Evolutionary conservation across 2,797 vertebrate species (phyloP), one percentile per base, ranked within the genome.

Genomic region (Pempheris klunzingeri): DNA sequence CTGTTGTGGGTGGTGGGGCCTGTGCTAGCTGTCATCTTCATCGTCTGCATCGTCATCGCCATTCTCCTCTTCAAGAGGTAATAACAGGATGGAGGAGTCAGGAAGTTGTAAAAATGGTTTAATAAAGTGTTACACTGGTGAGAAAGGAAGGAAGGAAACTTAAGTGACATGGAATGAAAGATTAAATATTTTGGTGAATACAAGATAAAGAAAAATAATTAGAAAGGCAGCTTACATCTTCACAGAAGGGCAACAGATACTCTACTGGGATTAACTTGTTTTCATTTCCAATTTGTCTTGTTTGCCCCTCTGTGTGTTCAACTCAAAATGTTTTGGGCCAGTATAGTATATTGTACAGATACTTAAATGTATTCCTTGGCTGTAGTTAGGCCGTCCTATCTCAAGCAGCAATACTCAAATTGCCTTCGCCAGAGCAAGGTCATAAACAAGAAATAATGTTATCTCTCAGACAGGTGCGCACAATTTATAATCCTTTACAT

Each of bases 51-150:
- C 76, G 98, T 99, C 91, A 99, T 99, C 79, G 98, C 98, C 89
- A 99, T 99, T 83, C 97, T 99, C 52, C 97, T 99, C 61, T 99
- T 99, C 91, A 99, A 99, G 94, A 99, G 98, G 98, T 99, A 94
- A 90, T 92, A 32, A 11, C 36, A 20, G 36, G 13, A 34, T 32
- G 12, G 49, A 44, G 50, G 26, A 44, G 28, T 10, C 30, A 17
- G 34, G 24, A 34, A 43, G 15, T 60, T 62, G 20, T 7, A n/a
- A 55, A 47, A 8, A 3, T 12, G 4, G 34, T 54, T 22, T 8
- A 39, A 38, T 55, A 41, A 32, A 58, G 4, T 13, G 20, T 13
- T 59, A 13, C 5, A 30, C 15, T 54, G 4, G n/a, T 53, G 6
- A 66, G 43, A 34, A 32, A 70, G 59, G 14, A n/a, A 52, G 12